Evolutionary conservation across 2,888 invertebrate species (phyloP), one percentile per base, ranked within the genome.

Genomic region (Dascillus cervinus): DNA sequence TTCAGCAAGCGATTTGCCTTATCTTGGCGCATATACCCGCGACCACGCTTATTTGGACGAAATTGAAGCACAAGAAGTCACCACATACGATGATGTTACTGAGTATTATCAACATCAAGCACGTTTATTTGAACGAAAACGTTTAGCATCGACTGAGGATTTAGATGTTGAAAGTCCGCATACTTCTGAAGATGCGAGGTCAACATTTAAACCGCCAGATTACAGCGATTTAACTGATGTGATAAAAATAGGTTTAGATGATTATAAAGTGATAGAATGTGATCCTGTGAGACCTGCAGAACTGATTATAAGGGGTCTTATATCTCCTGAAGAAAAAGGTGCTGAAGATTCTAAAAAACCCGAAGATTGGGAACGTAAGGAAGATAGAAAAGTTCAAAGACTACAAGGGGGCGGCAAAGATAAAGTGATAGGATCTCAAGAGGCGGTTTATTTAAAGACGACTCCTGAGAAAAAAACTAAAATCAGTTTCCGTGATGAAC

Each of bases 171-270:
- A 23, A n/a, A 11, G 4, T 4, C 9, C 22, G 6, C 45, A 51
- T 36, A 29, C 35, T 37, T 38, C 36, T 32, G 39, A 41, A 39
- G 50, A 49, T 42, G 56, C 72, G 45, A 67, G 72, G 29, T 72
- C 71, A 35, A 71, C 70, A 54, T 67, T 69, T 56, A 69, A 69
- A 13, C 69, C 69, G 34, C 29, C 34, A 13, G 21, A 32, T 29
- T 34, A 39, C 27, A 67, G 65, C 56, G 70, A 73, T 56, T 69
- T 72, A 53, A 67, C 66, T 22, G 67, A 54, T 38, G 44, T 56
- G 43, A 55, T 53, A 37, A 48, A 53, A 27, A 50, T 61, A 42
- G 56, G 47, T 42, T 44, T 52, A 47, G 55, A 56, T 52, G 55
- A 50, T 40, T 55, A 51, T 47, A 62, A 56, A 44, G 39, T 52